These are phyloP conservation scores for Drosophila kanapiae DNA, from an alignment of 1,140 invertebrate species.

Conservation along the genomic window DNA sequence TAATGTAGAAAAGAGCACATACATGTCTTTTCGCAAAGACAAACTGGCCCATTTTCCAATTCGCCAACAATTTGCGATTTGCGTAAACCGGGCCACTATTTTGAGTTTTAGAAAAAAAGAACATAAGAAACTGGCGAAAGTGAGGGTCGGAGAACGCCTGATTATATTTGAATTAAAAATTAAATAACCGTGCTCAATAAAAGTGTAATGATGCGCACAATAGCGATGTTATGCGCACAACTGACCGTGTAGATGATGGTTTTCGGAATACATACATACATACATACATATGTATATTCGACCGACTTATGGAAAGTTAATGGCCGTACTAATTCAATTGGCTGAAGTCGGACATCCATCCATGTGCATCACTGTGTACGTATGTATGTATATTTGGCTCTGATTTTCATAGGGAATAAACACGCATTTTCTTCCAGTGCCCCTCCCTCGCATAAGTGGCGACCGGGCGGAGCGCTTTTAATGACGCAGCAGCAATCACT, in stretches of 20 bases:
- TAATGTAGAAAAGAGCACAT: no score
- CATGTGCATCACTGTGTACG: neutral
- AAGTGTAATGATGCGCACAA: neutral
- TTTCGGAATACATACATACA: neutral
- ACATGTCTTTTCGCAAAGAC: no score
- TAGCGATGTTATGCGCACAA: neutral
- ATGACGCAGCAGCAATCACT: conserved; percentile 80
- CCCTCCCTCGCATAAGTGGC: conserved; percentile 44
- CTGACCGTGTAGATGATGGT: neutral
- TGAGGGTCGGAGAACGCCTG: no score
- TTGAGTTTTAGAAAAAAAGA: no score
- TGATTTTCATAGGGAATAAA: neutral
- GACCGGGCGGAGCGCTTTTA: conserved; percentile 60
- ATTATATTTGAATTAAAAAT: neutral
- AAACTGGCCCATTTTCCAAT: no score
- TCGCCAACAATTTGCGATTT: no score
- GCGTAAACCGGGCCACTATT: no score
- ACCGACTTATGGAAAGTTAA: neutral
- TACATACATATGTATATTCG: no score
- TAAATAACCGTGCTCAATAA: neutral
- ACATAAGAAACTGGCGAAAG: no score
- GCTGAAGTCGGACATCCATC: neutral
- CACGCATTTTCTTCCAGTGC: conserved; percentile 19
- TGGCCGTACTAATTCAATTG: neutral
- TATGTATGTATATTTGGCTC: neutral